phyloP scores from a whole-genome alignment of 2,113 vertebrate species.

The Odocoileus hemionus region DNA sequence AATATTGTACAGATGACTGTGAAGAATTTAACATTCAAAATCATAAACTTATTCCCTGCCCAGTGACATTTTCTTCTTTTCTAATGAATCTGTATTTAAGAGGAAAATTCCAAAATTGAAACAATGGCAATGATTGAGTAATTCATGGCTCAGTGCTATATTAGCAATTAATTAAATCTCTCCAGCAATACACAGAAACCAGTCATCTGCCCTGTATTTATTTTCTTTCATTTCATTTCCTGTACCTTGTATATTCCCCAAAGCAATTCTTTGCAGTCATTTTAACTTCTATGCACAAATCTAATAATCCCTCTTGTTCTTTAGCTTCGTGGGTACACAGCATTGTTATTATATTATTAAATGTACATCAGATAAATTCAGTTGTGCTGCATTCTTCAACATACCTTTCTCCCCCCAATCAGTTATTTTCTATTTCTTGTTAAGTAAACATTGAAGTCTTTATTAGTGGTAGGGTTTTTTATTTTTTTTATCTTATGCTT shows the following conservation, averaged over 20 bases:
- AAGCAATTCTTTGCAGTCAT: constrained; percentile 62
- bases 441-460: constrained; percentile 46
- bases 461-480: not conserved
- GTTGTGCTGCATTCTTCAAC: constrained; percentile 33
- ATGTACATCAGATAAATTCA: constrained; percentile 74
- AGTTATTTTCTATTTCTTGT: constrained; percentile 30
- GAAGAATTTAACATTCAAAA: constrained; percentile 38
- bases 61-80: constrained; percentile 75
- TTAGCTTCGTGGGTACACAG: constrained; percentile 29
- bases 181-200: constrained; percentile 69
- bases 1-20: not conserved
- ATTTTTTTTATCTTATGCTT: not conserved
- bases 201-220: constrained; percentile 74
- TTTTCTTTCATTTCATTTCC: constrained; percentile 76
- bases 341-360: constrained; percentile 77
- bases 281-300: constrained; percentile 72
- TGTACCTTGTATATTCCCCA: constrained; percentile 63
- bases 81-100: constrained; percentile 77
- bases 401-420: constrained; percentile 22
- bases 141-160: constrained; percentile 71
- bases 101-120: constrained; percentile 74
- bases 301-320: constrained; percentile 73
- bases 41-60: constrained; percentile 65
- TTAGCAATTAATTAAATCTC: constrained; percentile 81
- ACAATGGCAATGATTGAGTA: constrained; percentile 73